Conservation (phyloP, 2,797 vertebrate genomes). For the Epinephelus coioides region DNA sequence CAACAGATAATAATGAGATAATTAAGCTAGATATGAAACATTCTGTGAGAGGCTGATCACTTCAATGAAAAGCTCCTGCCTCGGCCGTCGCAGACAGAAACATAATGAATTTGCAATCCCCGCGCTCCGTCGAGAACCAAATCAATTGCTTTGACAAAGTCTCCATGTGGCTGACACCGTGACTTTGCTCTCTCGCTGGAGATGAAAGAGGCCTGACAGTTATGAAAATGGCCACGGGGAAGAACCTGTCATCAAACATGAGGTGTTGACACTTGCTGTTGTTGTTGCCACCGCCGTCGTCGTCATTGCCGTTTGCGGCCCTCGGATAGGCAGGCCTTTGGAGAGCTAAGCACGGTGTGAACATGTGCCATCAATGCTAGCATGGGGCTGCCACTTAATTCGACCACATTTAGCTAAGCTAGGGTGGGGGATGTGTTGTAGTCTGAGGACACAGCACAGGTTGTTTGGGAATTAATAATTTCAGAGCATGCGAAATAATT, state of each 20-base stretch:
- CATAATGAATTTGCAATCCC: slow-evolving; percentile 47
- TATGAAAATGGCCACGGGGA: slow-evolving; percentile 60
- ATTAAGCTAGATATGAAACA: slow-evolving; percentile 29
- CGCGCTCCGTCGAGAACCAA: slow-evolving; percentile 37
- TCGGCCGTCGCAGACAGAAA: slow-evolving; percentile 14
- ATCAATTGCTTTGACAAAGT: slow-evolving; percentile 63
- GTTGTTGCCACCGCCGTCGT: slow-evolving; percentile 27
- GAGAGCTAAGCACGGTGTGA: slow-evolving; percentile 44
- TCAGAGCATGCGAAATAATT: background rate
- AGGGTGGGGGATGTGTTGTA: background rate
- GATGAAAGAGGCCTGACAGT: slow-evolving; percentile 73
- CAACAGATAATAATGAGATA: slow-evolving; percentile 25
- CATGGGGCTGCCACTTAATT: slow-evolving; percentile 35
- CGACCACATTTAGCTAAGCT: slow-evolving; percentile 12
- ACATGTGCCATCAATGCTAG: slow-evolving; percentile 41
- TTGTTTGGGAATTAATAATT: background rate
- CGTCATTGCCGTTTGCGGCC: slow-evolving; percentile 27
- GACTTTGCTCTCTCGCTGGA: slow-evolving; percentile 63
- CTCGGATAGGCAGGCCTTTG: slow-evolving; percentile 32
- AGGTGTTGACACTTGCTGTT: slow-evolving; percentile 60
- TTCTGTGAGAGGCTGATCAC: slow-evolving; percentile 24
- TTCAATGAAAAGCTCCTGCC: slow-evolving; percentile 39
- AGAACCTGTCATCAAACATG: slow-evolving; percentile 62
- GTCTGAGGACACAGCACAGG: slow-evolving; percentile 14
- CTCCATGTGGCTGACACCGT: slow-evolving; percentile 50